Percentiles rank a stretch among this genome's conserved stretches.
Evolutionary conservation across 2,888 invertebrate genomes (phyloP).

Genomic region (Acanthosoma haemorrhoidale): DNA sequence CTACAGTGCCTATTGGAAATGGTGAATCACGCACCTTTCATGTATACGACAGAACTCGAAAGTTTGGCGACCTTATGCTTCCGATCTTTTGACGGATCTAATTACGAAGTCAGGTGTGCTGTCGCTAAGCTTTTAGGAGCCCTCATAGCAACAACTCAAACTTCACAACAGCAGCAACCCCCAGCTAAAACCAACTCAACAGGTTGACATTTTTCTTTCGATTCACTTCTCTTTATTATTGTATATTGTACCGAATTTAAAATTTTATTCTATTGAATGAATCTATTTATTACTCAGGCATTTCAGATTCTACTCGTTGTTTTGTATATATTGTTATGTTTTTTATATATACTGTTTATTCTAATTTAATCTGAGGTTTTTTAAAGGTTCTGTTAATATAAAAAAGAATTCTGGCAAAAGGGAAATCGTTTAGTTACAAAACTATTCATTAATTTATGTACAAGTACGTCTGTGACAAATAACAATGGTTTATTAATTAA

Average conservation of each 20-base stretch:
- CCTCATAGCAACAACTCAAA: conserved; percentile 68
- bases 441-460: too few species aligned
- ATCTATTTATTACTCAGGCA: background rate
- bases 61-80: conserved; percentile 86
- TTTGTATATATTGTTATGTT: too few species aligned
- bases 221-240: too few species aligned
- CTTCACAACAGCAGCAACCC: conserved; percentile 59
- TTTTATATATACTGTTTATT: too few species aligned
- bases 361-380: too few species aligned
- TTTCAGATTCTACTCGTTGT: too few species aligned
- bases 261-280: background rate
- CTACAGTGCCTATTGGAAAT: conserved; percentile 78
- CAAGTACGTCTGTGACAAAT: too few species aligned
- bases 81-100: conserved; percentile 84
- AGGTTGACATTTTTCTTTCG: conserved; percentile 43
- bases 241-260: too few species aligned
- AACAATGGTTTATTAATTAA: too few species aligned
- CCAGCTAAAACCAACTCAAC: conserved; percentile 45
- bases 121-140: conserved; percentile 88
- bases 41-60: conserved; percentile 85
- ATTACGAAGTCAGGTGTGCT: conserved; percentile 85
- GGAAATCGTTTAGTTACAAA: too few species aligned
- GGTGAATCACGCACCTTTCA: conserved; percentile 76
- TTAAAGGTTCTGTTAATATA: too few species aligned
- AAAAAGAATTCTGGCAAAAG: too few species aligned